Base-by-base conservation (phyloP, 2,113 vertebrate species). In the Mobula hypostoma region DNA sequence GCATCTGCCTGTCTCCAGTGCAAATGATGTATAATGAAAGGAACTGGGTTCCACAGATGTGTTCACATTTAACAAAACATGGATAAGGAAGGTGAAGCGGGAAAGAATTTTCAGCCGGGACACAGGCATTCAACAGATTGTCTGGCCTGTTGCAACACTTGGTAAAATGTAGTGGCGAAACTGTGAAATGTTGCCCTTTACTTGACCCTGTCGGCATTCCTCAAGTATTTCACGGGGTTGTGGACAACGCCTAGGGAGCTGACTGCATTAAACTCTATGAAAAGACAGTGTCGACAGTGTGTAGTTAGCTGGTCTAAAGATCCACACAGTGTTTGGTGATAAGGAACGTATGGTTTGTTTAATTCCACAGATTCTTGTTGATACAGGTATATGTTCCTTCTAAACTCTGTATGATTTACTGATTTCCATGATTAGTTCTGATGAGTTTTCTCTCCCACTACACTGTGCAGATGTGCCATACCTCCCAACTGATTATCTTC, bases 131-230 rank as follows among this genome's bases (percentile, higher is more conserved):
- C 77, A 32, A 79, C 77, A 88, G 58, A 29, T 85, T 19, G n/a
- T 9, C 85, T 68, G 85, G n/a, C 61, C 5, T 2, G 14, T 19
- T 17, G 19, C 27, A 0, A 90, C 29, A 32, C 66, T 32, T 32
- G n/a, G 29, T 90, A 14, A 90, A 90, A 32, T 68, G n/a, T 7
- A n/a, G 61, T 66, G 85, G 85, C 9, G 17, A 90, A 66, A 48
- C 61, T 32, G 61, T 90, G 85, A 3, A 36, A 32, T 15, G 29
- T 66, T 90, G 85, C 85, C 85, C 85, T 90, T 90, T 66, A 19
- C 85, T 66, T 68, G n/a, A 90, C 85, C 85, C n/a, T 66, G 29
- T 61, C 80, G 21, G 5, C 85, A 90, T 90, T 90, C 61, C 85
- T 5, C 15, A 8, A n/a, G 61, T 66, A 19, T 32, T 68, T 90